A percentile compares a stretch with the other conserved stretches of the same genome.
These are phyloP conservation scores for Hapalemur alaotrensis DNA, from an alignment of 2,797 vertebrate species.

Conservation along the genomic window DNA sequence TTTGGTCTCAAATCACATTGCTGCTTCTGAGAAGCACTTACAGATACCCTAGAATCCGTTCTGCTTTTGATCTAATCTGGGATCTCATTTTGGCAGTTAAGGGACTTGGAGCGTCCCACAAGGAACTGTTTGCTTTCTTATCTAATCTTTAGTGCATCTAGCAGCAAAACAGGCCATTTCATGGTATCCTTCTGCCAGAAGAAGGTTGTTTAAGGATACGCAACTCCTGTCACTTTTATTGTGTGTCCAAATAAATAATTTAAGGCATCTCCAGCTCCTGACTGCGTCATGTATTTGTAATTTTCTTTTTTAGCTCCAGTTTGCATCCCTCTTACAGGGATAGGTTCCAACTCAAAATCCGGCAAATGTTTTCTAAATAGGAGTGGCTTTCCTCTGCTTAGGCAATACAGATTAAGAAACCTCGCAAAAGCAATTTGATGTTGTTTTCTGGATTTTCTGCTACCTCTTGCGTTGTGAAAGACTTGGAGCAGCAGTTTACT, in stretches of 20 bases:
- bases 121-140: conserved; percentile 66
- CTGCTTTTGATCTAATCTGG: conserved; percentile 45
- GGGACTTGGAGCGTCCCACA: conserved; percentile 20
- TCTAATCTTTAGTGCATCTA: conserved; percentile 71
- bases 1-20: conserved; percentile 23
- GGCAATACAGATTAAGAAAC: conserved; percentile 32
- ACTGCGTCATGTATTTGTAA: conserved; percentile 8
- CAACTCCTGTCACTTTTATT: conserved; percentile 52
- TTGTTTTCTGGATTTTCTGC: conserved; percentile 56
- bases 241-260: conserved; percentile 22
- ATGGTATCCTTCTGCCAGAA: conserved; percentile 28
- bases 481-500: conserved; percentile 42
- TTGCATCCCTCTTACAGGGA: background rate
- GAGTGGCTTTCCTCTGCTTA: background rate
- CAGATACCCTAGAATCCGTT: background rate
- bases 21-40: conserved; percentile 30
- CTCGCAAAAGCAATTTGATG: background rate
- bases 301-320: background rate
- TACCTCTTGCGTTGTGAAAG: conserved; percentile 66
- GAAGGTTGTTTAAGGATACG: conserved; percentile 73
- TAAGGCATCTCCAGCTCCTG: conserved; percentile 56
- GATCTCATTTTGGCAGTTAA: conserved; percentile 53
- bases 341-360: conserved; percentile 31
- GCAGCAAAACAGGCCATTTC: conserved; percentile 56
- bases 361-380: conserved; percentile 13